phyloP scores from a whole-genome alignment of 2,888 invertebrate species.

The Orchesella flavescens region DNA sequence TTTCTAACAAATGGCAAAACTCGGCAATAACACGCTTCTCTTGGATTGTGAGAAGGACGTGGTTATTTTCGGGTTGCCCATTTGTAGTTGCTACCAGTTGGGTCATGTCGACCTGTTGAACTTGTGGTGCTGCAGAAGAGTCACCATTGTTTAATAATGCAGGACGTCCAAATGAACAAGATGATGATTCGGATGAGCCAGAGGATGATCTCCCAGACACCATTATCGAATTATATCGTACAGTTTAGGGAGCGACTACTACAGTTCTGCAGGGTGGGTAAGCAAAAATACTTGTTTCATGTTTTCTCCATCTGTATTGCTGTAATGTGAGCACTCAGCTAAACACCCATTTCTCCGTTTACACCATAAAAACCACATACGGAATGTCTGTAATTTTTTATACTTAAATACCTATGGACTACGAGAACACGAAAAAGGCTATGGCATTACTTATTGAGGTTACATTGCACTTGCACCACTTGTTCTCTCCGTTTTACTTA shows the following conservation, averaged over 20 bases:
- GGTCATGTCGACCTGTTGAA: slow-evolving; percentile 36
- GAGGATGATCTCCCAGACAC: slow-evolving; percentile 54
- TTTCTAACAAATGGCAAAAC: slow-evolving; percentile 96
- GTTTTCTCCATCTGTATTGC: slow-evolving; percentile 25
- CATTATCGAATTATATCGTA: slow-evolving; percentile 43
- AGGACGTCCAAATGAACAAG: slow-evolving; percentile 55
- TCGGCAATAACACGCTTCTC: slow-evolving; percentile 94
- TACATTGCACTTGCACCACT: slow-evolving; percentile 8
- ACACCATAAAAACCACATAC: slow-evolving; percentile 40
- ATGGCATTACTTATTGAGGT: background rate
- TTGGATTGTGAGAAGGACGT: slow-evolving; percentile 73
- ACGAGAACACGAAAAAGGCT: no score
- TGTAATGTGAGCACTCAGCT: background rate
- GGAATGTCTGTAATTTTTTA: slow-evolving; percentile 7
- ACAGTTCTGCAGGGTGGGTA: background rate
- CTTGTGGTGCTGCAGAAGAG: slow-evolving; percentile 15
- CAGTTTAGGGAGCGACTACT: slow-evolving; percentile 47
- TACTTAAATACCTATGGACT: no score
- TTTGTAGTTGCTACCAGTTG: slow-evolving; percentile 38
- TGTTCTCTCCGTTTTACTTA: background rate
- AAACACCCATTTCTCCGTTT: slow-evolving; percentile 41
- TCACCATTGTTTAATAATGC: slow-evolving; percentile 48
- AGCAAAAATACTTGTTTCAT: slow-evolving; percentile 20
- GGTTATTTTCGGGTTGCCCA: slow-evolving; percentile 49
- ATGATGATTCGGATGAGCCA: slow-evolving; percentile 49